Evolutionary conservation across 2,113 vertebrate species (phyloP).

Genomic region (Furnarius figulus): DNA sequence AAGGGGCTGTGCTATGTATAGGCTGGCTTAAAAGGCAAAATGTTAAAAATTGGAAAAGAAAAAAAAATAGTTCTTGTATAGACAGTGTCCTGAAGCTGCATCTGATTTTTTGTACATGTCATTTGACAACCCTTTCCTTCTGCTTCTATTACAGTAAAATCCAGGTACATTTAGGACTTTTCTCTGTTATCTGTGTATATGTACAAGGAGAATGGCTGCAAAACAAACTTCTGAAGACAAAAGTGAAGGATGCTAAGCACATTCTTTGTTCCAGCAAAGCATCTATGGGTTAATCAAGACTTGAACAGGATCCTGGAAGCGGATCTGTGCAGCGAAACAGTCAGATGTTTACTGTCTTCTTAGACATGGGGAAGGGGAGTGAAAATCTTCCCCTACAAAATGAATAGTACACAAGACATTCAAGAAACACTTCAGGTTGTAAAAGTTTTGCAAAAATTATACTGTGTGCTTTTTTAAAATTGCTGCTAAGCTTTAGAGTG

Average conservation of each 20-base stretch:
- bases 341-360: background rate
- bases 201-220: background rate
- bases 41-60: rapidly evolving
- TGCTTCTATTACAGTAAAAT: background rate
- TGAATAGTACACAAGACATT: background rate
- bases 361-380: background rate
- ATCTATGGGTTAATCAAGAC: background rate
- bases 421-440: background rate
- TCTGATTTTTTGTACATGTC: background rate
- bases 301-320: background rate
- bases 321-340: background rate
- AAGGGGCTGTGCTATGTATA: background rate
- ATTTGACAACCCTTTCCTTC: background rate
- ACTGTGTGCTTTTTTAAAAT: background rate
- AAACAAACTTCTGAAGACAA: background rate
- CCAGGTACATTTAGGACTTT: background rate
- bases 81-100: background rate
- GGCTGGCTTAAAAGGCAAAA: background rate
- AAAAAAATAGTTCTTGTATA: background rate
- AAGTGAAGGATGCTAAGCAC: background rate
- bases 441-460: background rate
- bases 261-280: background rate
- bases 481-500: background rate
- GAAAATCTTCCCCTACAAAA: background rate
- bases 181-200: background rate